Percentiles rank a stretch among this genome's conserved stretches.
phyloP scores from a whole-genome alignment of 2,888 invertebrate genomes.

The Ormyrus labotus region DNA sequence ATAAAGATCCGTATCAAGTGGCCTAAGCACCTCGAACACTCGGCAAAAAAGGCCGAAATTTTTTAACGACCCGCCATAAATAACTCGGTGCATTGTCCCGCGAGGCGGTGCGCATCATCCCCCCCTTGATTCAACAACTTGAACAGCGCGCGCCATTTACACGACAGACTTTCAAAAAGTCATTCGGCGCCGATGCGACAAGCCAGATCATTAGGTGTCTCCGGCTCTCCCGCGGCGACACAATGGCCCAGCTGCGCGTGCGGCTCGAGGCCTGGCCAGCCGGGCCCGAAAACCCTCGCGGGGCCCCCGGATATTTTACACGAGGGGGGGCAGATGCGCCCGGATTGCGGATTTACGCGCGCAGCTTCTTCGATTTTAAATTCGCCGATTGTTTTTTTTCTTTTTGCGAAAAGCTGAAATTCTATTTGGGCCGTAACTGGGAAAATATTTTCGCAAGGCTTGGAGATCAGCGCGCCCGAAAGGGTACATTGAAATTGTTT shows the following conservation, averaged over 20 bases:
- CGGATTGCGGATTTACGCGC: neutral
- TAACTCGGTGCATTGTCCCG: neutral
- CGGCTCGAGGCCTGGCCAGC: conserved; percentile 27
- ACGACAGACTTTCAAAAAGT: conserved; percentile 61
- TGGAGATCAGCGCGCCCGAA: too few species aligned
- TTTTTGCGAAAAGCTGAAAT: too few species aligned
- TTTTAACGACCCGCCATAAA: neutral
- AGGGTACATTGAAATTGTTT: too few species aligned
- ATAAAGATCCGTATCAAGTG: too few species aligned
- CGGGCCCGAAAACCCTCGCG: conserved; percentile 20
- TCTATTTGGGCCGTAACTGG: too few species aligned
- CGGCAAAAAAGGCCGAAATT: too few species aligned
- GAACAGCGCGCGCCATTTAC: neutral
- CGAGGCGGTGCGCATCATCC: conserved; percentile 11
- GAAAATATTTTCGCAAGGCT: too few species aligned
- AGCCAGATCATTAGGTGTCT: conserved; percentile 60
- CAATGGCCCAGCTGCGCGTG: conserved; percentile 46
- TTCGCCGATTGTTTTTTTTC: too few species aligned
- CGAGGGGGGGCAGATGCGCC: neutral
- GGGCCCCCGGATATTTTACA: neutral
- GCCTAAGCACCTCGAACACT: too few species aligned
- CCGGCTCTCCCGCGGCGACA: neutral
- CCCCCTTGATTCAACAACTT: conserved; percentile 17
- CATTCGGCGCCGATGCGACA: conserved; percentile 56
- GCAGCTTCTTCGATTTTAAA: neutral